These are phyloP conservation scores for Acipenser transmontanus DNA, from an alignment of 2,797 vertebrate species.

Conservation along the genomic window DNA sequence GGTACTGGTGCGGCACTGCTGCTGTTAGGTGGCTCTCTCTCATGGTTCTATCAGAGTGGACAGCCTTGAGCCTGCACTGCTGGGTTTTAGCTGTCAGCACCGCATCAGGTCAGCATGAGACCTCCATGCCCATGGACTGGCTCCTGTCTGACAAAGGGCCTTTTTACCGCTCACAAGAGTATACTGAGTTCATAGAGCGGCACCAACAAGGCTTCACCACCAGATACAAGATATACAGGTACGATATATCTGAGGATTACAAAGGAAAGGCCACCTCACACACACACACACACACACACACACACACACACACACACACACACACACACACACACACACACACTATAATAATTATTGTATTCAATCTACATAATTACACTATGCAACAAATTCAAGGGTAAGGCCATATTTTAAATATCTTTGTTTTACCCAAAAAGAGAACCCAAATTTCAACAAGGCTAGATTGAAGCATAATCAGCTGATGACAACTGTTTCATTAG, in stretches of 20 bases:
- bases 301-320: too few species aligned
- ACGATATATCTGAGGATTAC: not conserved
- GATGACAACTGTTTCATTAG: too few species aligned
- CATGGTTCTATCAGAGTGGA: constrained; percentile 51
- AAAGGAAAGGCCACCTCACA: constrained; percentile 21
- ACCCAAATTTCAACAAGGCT: too few species aligned
- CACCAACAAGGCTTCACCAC: constrained; percentile 72
- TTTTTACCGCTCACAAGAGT: constrained; percentile 66
- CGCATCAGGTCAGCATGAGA: constrained; percentile 5
- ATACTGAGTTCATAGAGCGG: constrained; percentile 64
- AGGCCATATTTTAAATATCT: not conserved
- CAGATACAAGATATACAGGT: constrained; percentile 74
- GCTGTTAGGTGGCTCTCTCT: constrained; percentile 49
- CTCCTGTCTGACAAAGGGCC: constrained; percentile 67
- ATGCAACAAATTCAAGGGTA: not conserved
- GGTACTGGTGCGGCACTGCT: constrained; percentile 41
- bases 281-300: not conserved
- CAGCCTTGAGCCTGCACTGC: constrained; percentile 52
- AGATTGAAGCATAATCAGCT: too few species aligned
- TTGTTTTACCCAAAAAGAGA: too few species aligned
- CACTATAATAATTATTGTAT: not conserved
- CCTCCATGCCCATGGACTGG: constrained; percentile 62
- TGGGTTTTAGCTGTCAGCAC: constrained; percentile 35
- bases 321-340: not conserved
- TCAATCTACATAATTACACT: not conserved